phyloP scores from a whole-genome alignment of 2,888 invertebrate genomes.

The Emmelina monodactyla region DNA sequence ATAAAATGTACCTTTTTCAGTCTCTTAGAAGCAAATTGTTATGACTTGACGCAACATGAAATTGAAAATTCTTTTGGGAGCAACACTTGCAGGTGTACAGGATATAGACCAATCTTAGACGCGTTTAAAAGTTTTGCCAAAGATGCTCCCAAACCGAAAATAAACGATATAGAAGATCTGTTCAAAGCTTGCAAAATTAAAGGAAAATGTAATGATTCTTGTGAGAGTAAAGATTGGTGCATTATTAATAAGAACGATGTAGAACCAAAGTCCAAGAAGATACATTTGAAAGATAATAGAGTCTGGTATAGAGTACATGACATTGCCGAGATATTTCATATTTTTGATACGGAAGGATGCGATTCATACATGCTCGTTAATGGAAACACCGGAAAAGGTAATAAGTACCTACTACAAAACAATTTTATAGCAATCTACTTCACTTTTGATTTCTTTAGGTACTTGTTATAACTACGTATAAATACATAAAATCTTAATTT shows the following conservation, averaged over 20 bases:
- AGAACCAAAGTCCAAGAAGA: slow-evolving; percentile 22
- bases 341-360: slow-evolving; percentile 36
- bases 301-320: slow-evolving; percentile 62
- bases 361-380: slow-evolving; percentile 69
- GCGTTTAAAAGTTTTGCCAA: slow-evolving; percentile 69
- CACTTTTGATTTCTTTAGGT: no score
- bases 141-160: slow-evolving; percentile 34
- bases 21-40: slow-evolving; percentile 32
- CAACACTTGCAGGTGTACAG: slow-evolving; percentile 78
- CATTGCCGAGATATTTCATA: slow-evolving; percentile 55
- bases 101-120: slow-evolving; percentile 69
- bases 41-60: slow-evolving; percentile 64
- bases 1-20: no score
- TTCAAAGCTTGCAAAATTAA: slow-evolving; percentile 25
- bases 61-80: slow-evolving; percentile 75
- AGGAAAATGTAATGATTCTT: slow-evolving; percentile 13
- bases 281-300: slow-evolving; percentile 33
- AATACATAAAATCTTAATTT: not conserved
- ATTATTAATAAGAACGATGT: slow-evolving; percentile 25
- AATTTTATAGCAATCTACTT: no score
- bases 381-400: slow-evolving; percentile 77
- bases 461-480: no score
- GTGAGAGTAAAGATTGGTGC: slow-evolving; percentile 27
- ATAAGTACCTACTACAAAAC: not conserved
- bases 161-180: slow-evolving; percentile 35